Evolutionary conservation across 2,888 invertebrate genomes (phyloP), one percentile per base, ranked within the genome.

Genomic region (Athalia rosae): DNA sequence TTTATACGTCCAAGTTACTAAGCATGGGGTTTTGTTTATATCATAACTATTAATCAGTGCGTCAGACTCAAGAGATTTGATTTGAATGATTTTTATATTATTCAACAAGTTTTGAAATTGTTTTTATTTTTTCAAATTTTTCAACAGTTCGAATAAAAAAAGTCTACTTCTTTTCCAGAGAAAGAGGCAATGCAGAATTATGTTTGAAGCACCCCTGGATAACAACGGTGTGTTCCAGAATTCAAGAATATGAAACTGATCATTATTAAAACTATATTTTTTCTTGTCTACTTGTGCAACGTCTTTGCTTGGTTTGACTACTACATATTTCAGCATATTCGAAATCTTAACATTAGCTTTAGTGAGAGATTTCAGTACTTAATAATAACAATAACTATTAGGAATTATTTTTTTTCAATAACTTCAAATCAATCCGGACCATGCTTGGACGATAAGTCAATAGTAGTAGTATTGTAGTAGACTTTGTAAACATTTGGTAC

Each of bases 151-250:
- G 28, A 28, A 28, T 28, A 28, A 28, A 28, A 28, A 28, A 28
- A 28, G 28, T 28, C 28, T 28, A 28, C 2, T 28, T 79, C 76
- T 80, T 76, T 85, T 87, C 41, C 86, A 92, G 93, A 84, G 91
- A 92, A 87, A 88, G 94, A 81, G 91, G 92, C 71, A 92, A 91
- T 77, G 93, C 92, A 13, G 89, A 91, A 79, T 92, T 93, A 81
- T 93, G 93, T 87, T 89, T 94, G 78, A 89, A 91, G 80, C 94
- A 94, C 90, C 92, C 93, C 15, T 94, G 94, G 94, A 93, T 94
- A 83, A 88, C 92, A 87, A 88, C 88, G 89, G 89, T 89, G 87
- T 87, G 89, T 89, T 85, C 85, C 82, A 86, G 85, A 84, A 47
- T 62, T 63, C 82, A 79, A 79, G 81, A 85, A 81, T 82, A 80